A percentile compares a stretch with the other conserved stretches of the same genome.
phyloP scores from a whole-genome alignment of 2,113 vertebrate genomes.

The Athene noctua region DNA sequence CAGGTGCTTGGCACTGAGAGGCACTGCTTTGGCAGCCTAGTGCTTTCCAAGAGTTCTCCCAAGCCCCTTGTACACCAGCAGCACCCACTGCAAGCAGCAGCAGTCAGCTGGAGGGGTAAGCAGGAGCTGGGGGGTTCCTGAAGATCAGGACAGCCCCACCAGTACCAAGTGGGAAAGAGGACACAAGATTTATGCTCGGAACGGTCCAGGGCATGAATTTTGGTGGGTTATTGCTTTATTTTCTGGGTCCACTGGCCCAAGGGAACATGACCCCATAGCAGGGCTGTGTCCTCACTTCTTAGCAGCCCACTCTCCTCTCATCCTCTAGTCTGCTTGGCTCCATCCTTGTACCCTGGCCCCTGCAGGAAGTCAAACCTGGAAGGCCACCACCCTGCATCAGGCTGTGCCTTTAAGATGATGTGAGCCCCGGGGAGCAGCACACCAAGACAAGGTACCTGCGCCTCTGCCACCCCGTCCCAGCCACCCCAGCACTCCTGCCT shows the following conservation, averaged over 20 bases:
- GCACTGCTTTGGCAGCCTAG: neutral
- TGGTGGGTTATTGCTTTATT: neutral
- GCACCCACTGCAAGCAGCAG: neutral
- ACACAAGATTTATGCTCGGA: neutral
- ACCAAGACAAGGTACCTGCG: neutral
- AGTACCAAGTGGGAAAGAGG: neutral
- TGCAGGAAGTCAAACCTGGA: accelerated
- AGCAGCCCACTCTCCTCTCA: neutral
- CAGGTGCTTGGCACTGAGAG: neutral
- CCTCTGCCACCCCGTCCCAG: neutral
- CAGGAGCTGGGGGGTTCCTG: neutral
- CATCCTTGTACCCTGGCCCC: neutral
- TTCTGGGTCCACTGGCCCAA: neutral
- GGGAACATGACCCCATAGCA: neutral
- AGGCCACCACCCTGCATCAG: neutral
- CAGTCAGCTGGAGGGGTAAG: neutral
- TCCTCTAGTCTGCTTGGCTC: neutral
- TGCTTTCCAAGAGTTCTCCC: neutral
- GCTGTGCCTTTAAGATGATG: neutral
- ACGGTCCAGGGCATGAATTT: neutral
- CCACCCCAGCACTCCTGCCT: neutral
- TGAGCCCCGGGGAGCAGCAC: neutral
- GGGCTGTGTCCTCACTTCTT: neutral
- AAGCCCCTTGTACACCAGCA: accelerated
- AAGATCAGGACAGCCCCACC: neutral